Evolutionary conservation across 2,888 invertebrate genomes (phyloP), one percentile per base, ranked within the genome.

Genomic region (Hyppa rectilinea): DNA sequence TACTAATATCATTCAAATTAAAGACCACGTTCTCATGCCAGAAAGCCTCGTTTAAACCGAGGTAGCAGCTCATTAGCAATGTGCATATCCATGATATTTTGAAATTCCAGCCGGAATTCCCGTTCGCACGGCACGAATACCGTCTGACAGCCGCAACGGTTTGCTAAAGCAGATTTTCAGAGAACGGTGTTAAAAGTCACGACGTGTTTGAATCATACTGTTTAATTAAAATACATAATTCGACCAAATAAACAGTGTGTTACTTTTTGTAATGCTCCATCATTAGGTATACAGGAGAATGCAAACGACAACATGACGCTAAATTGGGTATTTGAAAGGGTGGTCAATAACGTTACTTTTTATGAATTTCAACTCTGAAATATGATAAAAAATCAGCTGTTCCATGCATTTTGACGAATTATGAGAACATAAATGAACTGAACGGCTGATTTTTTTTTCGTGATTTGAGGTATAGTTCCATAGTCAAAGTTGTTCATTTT

Each of bases 61-160:
- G 74, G 52, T 52, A 43, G 56, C 49, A 29, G 63, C 79, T 78
- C 68, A 79, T 78, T 78, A 78, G 74, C 29, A 52, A 50, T 52
- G 60, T 73, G 62, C 67, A 63, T 78, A 69, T 61, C 68, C 63
- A 26, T 78, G 74, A 69, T 74, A 79, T 74, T 79, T 74, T 52
- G 79, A 69, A 69, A 75, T 79, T 69, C 63, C 61, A 17, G 45
- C 45, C n/a, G 45, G 43, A 53, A 58, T 73, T 75, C 59, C 26
- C 66, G 73, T 69, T 64, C 50, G 60, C 73, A 40, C 52, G 49
- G 34, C 29, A 40, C 56, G 20, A 43, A 63, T 14, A 26, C 49
- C 56, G 61, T 47, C 47, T 78, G 68, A 38, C 60, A 49, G 52
- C 68, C 74, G 14, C 74, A 69, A 26, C 52, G 47, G 69, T 64